Conservation (phyloP, 2,113 vertebrate species). For the Triplophysa siluroides region DNA sequence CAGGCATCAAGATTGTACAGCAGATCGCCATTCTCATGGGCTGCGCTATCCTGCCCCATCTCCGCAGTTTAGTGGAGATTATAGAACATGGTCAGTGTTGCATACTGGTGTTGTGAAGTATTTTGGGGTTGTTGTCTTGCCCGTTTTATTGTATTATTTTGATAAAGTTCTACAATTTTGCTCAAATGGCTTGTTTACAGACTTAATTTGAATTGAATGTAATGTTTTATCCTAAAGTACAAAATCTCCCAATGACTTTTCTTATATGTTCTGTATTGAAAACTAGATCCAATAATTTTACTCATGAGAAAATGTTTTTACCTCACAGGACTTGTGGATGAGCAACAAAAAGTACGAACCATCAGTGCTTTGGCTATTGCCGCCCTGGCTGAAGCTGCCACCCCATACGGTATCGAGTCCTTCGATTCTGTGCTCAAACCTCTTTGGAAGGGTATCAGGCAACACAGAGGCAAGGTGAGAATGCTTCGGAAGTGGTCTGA, state of each 20-base stretch:
- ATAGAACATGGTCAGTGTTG: conserved; percentile 91
- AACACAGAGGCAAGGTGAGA: conserved; percentile 96
- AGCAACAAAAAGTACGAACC: conserved; percentile 98
- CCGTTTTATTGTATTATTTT: not conserved
- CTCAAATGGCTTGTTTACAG: no score
- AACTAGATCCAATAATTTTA: no score
- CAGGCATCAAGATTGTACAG: conserved; percentile 98
- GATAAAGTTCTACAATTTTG: not conserved
- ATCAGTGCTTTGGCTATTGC: conserved; percentile 98
- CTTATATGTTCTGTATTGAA: no score
- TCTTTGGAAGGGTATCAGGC: conserved; percentile 97
- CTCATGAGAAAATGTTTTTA: not conserved
- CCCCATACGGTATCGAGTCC: conserved; percentile 97
- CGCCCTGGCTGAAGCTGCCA: conserved; percentile 95
- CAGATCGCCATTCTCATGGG: conserved; percentile 99
- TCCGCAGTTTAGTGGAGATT: conserved; percentile 98
- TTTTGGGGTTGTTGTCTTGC: not conserved
- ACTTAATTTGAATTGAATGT: no score
- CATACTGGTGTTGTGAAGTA: not conserved
- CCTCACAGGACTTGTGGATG: conserved; percentile 90
- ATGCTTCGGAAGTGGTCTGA: not conserved
- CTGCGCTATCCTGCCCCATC: conserved; percentile 96
- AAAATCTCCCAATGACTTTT: no score
- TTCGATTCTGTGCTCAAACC: conserved; percentile 98
- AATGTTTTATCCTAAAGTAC: no score